Evolutionary conservation across 2,888 invertebrate genomes (phyloP).

Genomic region (Tachina fera): DNA sequence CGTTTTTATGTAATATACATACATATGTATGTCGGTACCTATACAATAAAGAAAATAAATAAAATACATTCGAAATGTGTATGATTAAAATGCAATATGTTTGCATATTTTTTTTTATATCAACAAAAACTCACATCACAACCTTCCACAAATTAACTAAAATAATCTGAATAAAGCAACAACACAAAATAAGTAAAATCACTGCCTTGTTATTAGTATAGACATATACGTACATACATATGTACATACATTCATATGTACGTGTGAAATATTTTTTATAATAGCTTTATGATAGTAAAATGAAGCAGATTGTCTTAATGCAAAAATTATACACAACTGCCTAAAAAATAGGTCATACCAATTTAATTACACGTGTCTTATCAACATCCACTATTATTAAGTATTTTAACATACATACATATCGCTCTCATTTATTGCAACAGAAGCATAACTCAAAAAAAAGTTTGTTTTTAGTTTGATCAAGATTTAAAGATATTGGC

Average conservation of each 20-base stretch:
- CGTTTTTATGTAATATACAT: conserved; percentile 25
- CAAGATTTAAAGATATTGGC: too few relatives aligned
- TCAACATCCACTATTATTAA: conserved; percentile 35
- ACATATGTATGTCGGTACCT: too few relatives aligned
- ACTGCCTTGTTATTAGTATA: background rate
- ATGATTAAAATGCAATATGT: conserved; percentile 55
- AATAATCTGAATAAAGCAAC: conserved; percentile 17
- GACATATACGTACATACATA: background rate
- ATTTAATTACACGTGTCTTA: conserved; percentile 67
- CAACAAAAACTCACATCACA: conserved; percentile 18
- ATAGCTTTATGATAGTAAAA: background rate
- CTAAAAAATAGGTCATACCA: conserved; percentile 56
- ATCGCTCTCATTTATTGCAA: too few relatives aligned
- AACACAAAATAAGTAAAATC: conserved; percentile 5
- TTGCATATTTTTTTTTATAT: conserved; percentile 40
- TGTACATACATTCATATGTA: background rate
- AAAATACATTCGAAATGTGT: conserved; percentile 45
- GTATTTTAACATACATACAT: background rate
- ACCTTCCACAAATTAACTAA: conserved; percentile 58
- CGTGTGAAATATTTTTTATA: background rate
- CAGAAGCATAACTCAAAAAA: too few relatives aligned
- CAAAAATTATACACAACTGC: conserved; percentile 10
- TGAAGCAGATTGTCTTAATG: background rate
- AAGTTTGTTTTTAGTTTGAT: too few relatives aligned
- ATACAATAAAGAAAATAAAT: conserved; percentile 8